These are phyloP conservation scores for Neofelis nebulosa DNA, from an alignment of 2,113 vertebrate genomes.

Conservation along the genomic window DNA sequence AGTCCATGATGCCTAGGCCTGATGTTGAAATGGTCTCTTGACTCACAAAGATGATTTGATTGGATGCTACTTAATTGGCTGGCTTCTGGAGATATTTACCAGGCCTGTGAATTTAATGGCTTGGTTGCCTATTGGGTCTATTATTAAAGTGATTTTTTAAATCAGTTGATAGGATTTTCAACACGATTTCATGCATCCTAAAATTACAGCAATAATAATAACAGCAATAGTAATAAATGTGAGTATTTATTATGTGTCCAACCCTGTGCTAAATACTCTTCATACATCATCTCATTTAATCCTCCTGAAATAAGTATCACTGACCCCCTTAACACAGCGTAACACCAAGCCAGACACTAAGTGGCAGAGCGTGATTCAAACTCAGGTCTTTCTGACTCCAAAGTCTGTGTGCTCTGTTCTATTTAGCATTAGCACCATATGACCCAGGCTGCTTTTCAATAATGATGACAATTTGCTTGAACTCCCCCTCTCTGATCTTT, in stretches of 20 bases:
- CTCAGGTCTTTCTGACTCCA: background rate
- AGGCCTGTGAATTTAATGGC: constrained; percentile 12
- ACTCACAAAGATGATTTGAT: background rate
- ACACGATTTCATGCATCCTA: background rate
- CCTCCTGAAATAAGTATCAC: background rate
- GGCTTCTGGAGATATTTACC: background rate
- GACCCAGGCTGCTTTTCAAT: background rate
- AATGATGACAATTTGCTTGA: background rate
- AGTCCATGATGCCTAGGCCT: background rate
- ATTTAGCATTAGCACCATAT: background rate
- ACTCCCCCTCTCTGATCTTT: background rate
- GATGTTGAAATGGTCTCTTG: background rate
- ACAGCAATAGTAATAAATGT: background rate
- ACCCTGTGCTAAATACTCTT: background rate
- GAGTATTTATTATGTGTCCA: background rate
- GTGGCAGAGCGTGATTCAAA: background rate
- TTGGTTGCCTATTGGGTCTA: constrained; percentile 9
- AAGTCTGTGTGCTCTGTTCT: background rate
- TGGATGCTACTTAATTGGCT: constrained; percentile 4
- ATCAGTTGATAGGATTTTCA: constrained; percentile 37
- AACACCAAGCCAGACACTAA: background rate
- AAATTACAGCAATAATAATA: background rate
- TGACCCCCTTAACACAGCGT: background rate
- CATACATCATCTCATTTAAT: background rate
- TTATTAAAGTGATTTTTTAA: constrained; percentile 65